phyloP scores from a whole-genome alignment of 2,888 invertebrate species.

The Orchestes rusci region DNA sequence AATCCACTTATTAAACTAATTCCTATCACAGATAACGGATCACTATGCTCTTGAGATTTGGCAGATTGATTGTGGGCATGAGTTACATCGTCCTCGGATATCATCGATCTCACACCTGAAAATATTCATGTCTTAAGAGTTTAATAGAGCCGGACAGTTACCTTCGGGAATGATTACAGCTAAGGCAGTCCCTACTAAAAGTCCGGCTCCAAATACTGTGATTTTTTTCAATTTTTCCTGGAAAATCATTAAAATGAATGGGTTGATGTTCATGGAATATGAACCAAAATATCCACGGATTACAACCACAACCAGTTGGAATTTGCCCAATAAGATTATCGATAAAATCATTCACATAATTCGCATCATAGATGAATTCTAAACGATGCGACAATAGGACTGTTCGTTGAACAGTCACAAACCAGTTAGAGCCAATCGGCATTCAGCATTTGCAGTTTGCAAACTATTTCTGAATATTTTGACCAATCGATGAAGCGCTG shows the following conservation, averaged over 20 bases:
- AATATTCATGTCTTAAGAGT: too few species aligned
- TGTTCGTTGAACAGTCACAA: too few species aligned
- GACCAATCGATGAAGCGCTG: too few species aligned
- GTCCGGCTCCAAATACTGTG: conserved; percentile 93
- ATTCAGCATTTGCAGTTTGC: too few species aligned
- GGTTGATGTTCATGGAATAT: too few species aligned
- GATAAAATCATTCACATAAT: too few species aligned
- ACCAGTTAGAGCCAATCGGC: too few species aligned
- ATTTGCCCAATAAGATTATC: background rate
- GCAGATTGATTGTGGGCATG: conserved; percentile 37
- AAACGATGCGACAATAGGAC: too few species aligned
- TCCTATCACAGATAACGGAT: conserved; percentile 79
- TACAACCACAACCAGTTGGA: too few species aligned
- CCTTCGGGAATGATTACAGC: conserved; percentile 97
- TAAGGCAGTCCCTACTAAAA: conserved; percentile 93
- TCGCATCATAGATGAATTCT: too few species aligned
- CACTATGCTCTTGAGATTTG: conserved; percentile 43
- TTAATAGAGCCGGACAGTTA: conserved; percentile 1
- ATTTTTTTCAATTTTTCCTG: conserved; percentile 91
- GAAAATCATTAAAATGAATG: conserved; percentile 35
- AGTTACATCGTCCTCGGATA: conserved; percentile 32
- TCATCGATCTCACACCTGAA: conserved; percentile 69
- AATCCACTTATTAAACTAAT: conserved; percentile 91
- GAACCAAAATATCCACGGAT: too few species aligned
- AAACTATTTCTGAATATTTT: too few species aligned